These are phyloP conservation scores for Crossaster papposus DNA, from an alignment of 53 echinoderm and acorn worm genomes.

Conservation along the genomic window DNA sequence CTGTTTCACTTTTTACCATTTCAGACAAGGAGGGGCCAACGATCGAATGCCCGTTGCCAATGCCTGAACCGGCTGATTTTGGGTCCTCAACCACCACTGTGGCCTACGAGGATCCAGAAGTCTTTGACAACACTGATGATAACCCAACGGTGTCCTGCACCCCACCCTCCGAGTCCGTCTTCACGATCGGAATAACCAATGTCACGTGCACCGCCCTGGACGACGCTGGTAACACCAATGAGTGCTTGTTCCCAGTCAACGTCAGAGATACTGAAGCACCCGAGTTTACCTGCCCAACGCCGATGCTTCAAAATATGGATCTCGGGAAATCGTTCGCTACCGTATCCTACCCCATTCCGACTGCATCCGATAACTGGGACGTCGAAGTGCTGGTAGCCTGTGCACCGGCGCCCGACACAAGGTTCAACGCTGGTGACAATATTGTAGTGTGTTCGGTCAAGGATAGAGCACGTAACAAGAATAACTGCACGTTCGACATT, in stretches of 20 bases:
- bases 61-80: background rate
- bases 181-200: background rate
- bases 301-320: background rate
- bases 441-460: background rate
- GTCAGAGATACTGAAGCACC: background rate
- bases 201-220: conserved; percentile 37
- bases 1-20: too few species aligned
- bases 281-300: background rate
- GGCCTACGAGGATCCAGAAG: background rate
- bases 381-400: background rate
- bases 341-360: background rate
- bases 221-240: background rate
- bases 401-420: background rate
- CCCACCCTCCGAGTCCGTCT: background rate
- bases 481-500: background rate
- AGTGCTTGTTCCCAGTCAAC: conserved; percentile 9
- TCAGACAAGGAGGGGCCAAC: background rate
- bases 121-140: background rate
- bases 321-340: background rate
- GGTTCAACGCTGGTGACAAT: background rate
- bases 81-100: background rate
- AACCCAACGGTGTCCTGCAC: conserved; percentile 5
- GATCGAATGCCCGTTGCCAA: background rate
- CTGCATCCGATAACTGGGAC: background rate
- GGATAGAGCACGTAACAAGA: background rate